Evolutionary conservation across 2,888 invertebrate species (phyloP), one percentile per base, ranked within the genome.

Genomic region (Tillus elongatus): DNA sequence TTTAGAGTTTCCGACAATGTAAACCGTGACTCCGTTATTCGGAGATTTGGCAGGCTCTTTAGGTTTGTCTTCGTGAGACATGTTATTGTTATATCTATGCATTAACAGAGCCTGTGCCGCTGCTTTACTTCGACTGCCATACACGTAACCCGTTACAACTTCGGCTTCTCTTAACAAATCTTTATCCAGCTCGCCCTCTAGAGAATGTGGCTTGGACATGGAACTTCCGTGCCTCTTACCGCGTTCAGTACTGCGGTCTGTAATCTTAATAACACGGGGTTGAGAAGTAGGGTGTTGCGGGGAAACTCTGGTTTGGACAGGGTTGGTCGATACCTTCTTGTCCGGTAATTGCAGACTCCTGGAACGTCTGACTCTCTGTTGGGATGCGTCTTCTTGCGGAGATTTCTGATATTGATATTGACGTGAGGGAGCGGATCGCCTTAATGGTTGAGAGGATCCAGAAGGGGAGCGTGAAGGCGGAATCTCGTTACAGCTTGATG

Each of bases 321-420:
- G 14, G 6, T 30, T 16, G 8, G 10, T 13, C 6, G 29, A 27
- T 16, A 35, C 33, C 14, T 28, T 27, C 8, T 29, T 15, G 8
- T 79, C 79, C 1, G 75, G 77, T 14, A 79, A 61, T 51, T 79
- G 79, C 14, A 79, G 64, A 45, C 79, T 79, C 50, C 77, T 69
- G 1, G 73, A 73, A 14, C 74, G 58, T 41, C 71, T 51, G 9
- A 73, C 72, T 33, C 70, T 52, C 36, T 57, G 55, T 8, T 51
- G 30, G 14, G 45, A 28, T 2, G 45, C 36, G 35, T 57, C 57
- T 15, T 60, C 59, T 33, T 52, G 51, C 24, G 41, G 30, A 24
- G 41, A n/a, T 35, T 40, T 44, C 9, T 39, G 19, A 2, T 40
- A 13, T 39, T 44, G 46, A 33, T 47, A 47, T 15, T 31, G 37